Evolutionary conservation across 2,888 invertebrate genomes (phyloP), one percentile per base, ranked within the genome.

Genomic region (Apodemia zela): DNA sequence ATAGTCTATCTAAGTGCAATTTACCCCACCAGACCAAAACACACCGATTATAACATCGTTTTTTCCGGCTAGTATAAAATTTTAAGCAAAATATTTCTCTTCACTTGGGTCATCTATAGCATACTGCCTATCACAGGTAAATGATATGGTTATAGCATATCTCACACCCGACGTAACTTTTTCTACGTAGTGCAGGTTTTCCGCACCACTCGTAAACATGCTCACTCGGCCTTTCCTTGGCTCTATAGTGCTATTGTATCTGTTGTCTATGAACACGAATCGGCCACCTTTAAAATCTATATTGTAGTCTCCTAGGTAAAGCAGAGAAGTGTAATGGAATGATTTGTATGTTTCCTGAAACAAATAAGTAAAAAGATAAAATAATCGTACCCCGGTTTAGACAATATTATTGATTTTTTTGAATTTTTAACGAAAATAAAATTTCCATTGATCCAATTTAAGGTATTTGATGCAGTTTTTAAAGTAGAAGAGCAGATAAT

Each of bases 171-270:
- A 92, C 11, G 90, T 93, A 5, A 98, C 95, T 81, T 93, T 94
- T 82, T 98, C 97, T 2, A 98, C 96, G 81, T 93, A 94, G 84
- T 98, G 97, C 0, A 94, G 81, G 87, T 98, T 98, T 87, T 98
- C 98, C 51, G 94, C 94, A 15, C 97, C 98, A 59, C 98, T 97
- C 0, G 97, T 97, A 78, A 97, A 98, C 87, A 96, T 95, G 38
- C 95, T 95, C 1, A 97, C 93, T 68, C 98, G 93, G 18, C 95
- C 96, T 82, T 93, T 93, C 72, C 94, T 93, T 1, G 97, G 97
- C 80, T 97, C 97, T 61, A 94, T 87, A 68, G 96, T 96, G 61
- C 90, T 92, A 70, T 93, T 93, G n/a, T 85, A 79, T 64, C 93
- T 93, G n/a, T 87, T 83, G 77, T 97, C 96, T 15, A 96, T 84